Percentiles rank a stretch among this genome's conserved stretches.
Conservation (phyloP, 2,888 invertebrate species). For the Muschampia plurimacula region DNA sequence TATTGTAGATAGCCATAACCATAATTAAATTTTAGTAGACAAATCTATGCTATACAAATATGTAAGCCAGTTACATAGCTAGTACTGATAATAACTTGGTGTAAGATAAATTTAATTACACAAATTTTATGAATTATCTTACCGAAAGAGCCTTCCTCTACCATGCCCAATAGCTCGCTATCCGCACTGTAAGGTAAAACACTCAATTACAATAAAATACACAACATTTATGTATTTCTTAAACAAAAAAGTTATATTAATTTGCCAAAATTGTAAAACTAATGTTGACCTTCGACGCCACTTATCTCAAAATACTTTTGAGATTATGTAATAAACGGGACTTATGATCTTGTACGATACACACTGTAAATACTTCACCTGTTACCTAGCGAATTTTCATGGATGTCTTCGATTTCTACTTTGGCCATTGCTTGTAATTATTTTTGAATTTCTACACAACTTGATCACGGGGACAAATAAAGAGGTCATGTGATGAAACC, state of each 20-base stretch:
- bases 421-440: constrained; percentile 83
- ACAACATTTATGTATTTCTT: constrained; percentile 46
- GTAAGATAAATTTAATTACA: background rate
- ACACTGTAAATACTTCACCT: constrained; percentile 77
- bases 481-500: constrained; percentile 88
- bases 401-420: constrained; percentile 86
- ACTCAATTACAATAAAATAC: constrained; percentile 49
- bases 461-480: constrained; percentile 91
- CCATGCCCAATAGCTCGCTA: constrained; percentile 77
- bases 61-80: background rate
- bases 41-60: background rate
- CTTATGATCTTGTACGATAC: constrained; percentile 43
- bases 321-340: constrained; percentile 71
- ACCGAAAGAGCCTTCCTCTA: constrained; percentile 77
- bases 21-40: constrained; percentile 56
- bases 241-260: constrained; percentile 47
- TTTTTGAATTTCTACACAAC: constrained; percentile 87
- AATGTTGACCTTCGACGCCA: constrained; percentile 75
- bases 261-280: constrained; percentile 74
- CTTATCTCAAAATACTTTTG: constrained; percentile 50
- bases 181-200: constrained; percentile 72
- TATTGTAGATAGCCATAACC: constrained; percentile 31
- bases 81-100: background rate
- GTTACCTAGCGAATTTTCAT: constrained; percentile 86
- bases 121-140: constrained; percentile 49